A percentile compares a stretch with the other conserved stretches of the same genome.
These are phyloP conservation scores for Piaya cayana DNA, from an alignment of 2,113 vertebrate species.

Conservation along the genomic window DNA sequence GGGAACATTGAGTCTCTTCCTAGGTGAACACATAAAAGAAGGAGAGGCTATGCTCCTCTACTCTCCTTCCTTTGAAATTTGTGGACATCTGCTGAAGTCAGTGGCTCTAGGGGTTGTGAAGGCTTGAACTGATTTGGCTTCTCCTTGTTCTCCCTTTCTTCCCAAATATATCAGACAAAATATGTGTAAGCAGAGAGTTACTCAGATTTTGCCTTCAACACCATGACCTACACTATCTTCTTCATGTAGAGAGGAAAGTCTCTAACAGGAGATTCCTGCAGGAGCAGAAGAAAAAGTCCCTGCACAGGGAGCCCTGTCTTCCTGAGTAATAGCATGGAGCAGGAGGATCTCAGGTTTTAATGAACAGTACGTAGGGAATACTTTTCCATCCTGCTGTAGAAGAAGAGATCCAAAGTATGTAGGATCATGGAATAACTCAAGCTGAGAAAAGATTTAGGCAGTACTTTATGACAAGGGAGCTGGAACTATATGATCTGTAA, in stretches of 20 bases:
- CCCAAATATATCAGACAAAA: neutral
- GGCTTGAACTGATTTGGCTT: neutral
- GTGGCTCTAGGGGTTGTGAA: neutral
- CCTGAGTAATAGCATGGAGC: neutral
- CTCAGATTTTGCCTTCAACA: neutral
- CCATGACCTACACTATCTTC: neutral
- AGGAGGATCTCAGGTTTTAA: neutral
- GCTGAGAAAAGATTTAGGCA: neutral
- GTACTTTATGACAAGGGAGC: too few species aligned
- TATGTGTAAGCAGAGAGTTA: neutral
- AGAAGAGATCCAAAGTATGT: neutral
- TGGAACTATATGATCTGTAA: too few species aligned
- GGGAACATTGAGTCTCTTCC: neutral
- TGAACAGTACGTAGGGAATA: neutral
- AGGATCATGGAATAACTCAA: neutral
- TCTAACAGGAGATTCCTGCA: neutral
- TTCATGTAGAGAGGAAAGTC: neutral
- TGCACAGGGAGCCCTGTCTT: neutral
- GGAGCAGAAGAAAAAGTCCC: neutral
- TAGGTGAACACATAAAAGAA: neutral
- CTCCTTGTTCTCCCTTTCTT: neutral
- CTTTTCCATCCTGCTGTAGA: neutral
- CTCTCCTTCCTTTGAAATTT: neutral
- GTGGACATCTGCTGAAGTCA: neutral
- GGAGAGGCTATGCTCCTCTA: neutral